These are phyloP conservation scores for Nomada goodeniana DNA, from an alignment of 2,888 invertebrate species.

Conservation along the genomic window DNA sequence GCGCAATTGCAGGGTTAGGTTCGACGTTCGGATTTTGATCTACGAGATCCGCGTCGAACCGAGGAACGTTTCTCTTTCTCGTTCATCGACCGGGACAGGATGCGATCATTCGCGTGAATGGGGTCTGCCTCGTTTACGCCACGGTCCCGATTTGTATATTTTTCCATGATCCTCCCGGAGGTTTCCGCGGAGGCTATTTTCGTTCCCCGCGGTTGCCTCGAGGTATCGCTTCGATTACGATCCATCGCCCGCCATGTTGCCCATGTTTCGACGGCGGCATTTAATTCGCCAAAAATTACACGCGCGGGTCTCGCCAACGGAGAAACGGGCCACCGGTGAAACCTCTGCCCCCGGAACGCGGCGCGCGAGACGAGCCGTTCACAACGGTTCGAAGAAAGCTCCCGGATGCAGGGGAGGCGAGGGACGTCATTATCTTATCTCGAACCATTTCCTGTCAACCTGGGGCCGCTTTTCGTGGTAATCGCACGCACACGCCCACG, in stretches of 20 bases:
- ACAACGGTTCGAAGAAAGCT: conserved; percentile 74
- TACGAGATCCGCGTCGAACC: not conserved
- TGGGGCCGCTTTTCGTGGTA: conserved; percentile 77
- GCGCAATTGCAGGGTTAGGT: not conserved
- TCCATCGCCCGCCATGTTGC: not conserved
- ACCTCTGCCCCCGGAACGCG: conserved; percentile 50
- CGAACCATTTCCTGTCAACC: conserved; percentile 82
- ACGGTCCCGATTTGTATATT: conserved; percentile 40
- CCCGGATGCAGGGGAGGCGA: conserved; percentile 76
- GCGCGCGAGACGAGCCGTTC: conserved; percentile 49
- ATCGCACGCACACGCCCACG: conserved; percentile 61
- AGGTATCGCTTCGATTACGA: not conserved
- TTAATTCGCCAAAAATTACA: not conserved
- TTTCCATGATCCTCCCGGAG: conserved; percentile 39
- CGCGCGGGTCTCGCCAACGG: not conserved
- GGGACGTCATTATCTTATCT: conserved; percentile 80
- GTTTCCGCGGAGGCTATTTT: conserved; percentile 30
- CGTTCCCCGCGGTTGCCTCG: not conserved
- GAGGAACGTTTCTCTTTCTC: conserved; percentile 2
- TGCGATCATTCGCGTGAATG: conserved; percentile 43
- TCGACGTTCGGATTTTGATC: no score
- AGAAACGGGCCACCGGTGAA: conserved; percentile 6
- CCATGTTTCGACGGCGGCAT: not conserved
- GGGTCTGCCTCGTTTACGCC: conserved; percentile 28
- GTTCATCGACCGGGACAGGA: conserved; percentile 43